Evolutionary conservation across 2,797 vertebrate genomes (phyloP), one percentile per base, ranked within the genome.

Genomic region (Gallinago nigripennis): DNA sequence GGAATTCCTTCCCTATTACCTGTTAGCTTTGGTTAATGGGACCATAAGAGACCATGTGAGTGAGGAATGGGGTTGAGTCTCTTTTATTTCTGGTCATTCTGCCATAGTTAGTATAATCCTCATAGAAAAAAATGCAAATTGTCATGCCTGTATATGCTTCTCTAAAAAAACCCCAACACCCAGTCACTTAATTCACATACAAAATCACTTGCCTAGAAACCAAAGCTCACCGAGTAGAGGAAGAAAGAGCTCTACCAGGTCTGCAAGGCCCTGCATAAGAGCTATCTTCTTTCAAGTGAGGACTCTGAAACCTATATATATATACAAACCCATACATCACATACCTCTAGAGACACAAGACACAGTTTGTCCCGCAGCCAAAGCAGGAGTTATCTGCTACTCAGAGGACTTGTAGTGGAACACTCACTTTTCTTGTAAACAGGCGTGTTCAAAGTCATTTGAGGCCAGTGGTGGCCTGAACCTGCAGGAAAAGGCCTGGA

Each of bases 61-160:
- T 98, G 85, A 97, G 76, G 48, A 90, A 35, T 56, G 6, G n/a
- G 56, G 97, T 90, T 43, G 92, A 82, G 78, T 98, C 98, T 91
- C 98, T 98, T 75, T 98, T 96, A 46, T 80, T 97, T 92, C 97
- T 98, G 91, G 78, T 73, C 28, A 94, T 86, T 54, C 91, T 96
- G 21, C 97, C 95, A 35, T 97, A 97, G 60, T 94, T 82, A 28
- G 97, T 98, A 90, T 97, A 98, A 96, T 98, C 98, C 98, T 98
- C 95, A 90, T 68, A 63, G 30, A 91, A 93, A 48, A 56, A 88
- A 58, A 31, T 9, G 43, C 30, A 70, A 69, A 80, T 70, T 79
- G 20, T 58, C 39, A 80, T 84, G 50, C 5, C 2, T 82, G 30
- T 69, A 17, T 61, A 73, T 79, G 19, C 37, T 39, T 46, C 71